Evolutionary conservation across 2,888 invertebrate genomes (phyloP), one percentile per base, ranked within the genome.

Genomic region (Perizoma flavofasciatum): DNA sequence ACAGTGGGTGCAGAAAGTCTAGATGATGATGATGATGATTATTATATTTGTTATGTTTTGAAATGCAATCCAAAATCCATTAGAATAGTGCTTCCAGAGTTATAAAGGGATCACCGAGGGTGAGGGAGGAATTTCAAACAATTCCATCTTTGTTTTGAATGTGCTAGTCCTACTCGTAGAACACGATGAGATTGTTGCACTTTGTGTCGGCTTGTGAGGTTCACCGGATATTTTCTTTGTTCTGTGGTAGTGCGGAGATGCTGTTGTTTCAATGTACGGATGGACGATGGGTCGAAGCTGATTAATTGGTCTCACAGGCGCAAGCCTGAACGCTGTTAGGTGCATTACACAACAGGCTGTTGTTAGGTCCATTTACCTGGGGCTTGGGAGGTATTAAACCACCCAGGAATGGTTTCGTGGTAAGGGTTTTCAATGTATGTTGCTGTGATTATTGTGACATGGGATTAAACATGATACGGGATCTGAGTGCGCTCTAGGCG

Each of bases 241-340:
- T 55, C 69, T 75, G 64, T 67, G 68, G 69, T 67, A 41, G 69
- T 73, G 66, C 69, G 68, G 51, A 71, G 74, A 74, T 74, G 57
- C 59, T 69, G 61, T 76, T 80, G 78, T 81, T 79, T 76, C 66
- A 65, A 72, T 71, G 70, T 80, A 73, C 77, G 59, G 53, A 77
- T 73, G 72, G 75, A 65, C 61, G 72, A 65, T 71, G 70, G 73
- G 68, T 71, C 72, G 69, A 75, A 78, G 75, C 75, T 77, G 82
- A 83, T 86, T 86, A 84, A 85, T 83, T 83, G 83, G 74, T 77
- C 78, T 75, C 75, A 77, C 75, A 77, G 77, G 73, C 74, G 46
- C 75, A 80, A 80, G 80, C 75, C 78, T 71, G 76, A 71, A 67
- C 76, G 76, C 74, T 74, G 79, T 78, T 74, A 72, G 70, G 71